Conservation (phyloP, 2,113 vertebrate genomes). For the Apistogramma diplotaenia region DNA sequence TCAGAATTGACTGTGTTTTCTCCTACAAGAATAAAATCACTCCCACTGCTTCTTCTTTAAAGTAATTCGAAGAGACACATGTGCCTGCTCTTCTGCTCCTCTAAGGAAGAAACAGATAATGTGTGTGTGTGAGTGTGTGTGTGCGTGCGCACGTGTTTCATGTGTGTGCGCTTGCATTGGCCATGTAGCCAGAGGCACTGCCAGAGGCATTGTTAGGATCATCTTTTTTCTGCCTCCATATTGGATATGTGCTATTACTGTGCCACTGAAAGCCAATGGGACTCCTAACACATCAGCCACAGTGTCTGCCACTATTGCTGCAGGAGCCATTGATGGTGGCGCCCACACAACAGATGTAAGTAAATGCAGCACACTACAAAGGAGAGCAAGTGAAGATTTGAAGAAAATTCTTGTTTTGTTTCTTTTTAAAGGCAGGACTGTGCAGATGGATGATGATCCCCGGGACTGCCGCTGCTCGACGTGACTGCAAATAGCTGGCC, state of each 20-base stretch:
- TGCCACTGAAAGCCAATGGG: slow-evolving; percentile 43
- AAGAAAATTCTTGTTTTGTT: background rate
- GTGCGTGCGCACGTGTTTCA: no score
- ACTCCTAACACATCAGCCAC: slow-evolving; percentile 37
- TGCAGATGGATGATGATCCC: background rate
- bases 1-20: slow-evolving; percentile 61
- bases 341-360: background rate
- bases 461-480: background rate
- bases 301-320: slow-evolving; percentile 24
- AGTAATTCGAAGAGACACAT: slow-evolving; percentile 61
- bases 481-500: background rate
- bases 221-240: slow-evolving; percentile 64
- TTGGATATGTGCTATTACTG: slow-evolving; percentile 59
- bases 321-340: background rate
- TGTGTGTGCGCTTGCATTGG: slow-evolving; percentile 24
- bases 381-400: background rate
- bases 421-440: background rate
- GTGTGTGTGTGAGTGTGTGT: slow-evolving; percentile 1
- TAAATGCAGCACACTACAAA: slow-evolving; percentile 10
- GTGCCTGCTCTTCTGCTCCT: slow-evolving; percentile 44
- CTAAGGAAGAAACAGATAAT: slow-evolving; percentile 38
- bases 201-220: slow-evolving; percentile 66
- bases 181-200: slow-evolving; percentile 62
- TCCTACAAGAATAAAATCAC: slow-evolving; percentile 50
- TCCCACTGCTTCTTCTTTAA: slow-evolving; percentile 43